These are phyloP conservation scores for Schizopygopsis malacanthus DNA, from an alignment of 2,797 vertebrate species.

Conservation along the genomic window DNA sequence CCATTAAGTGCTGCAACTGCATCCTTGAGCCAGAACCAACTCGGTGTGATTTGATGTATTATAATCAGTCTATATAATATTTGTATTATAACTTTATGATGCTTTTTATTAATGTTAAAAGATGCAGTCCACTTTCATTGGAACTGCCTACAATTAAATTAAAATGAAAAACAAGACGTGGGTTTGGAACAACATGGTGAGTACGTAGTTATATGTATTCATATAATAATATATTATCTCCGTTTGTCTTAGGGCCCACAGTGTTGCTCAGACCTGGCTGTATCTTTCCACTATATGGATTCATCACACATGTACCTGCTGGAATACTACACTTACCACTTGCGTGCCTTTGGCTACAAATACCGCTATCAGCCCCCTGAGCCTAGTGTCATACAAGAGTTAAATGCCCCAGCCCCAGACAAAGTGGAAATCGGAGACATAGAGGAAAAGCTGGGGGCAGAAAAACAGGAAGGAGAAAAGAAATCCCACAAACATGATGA, in stretches of 20 bases:
- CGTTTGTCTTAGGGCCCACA: conserved; percentile 72
- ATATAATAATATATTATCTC: background rate
- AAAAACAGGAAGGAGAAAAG: conserved; percentile 50
- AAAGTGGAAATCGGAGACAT: conserved; percentile 26
- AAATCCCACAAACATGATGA: conserved; percentile 47
- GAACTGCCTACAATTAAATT: background rate
- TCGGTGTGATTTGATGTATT: background rate
- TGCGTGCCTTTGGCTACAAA: conserved; percentile 79
- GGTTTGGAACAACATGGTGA: background rate
- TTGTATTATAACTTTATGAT: background rate
- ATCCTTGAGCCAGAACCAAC: background rate
- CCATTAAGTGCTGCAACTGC: background rate
- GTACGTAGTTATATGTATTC: background rate
- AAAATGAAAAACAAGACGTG: background rate
- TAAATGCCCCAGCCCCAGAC: conserved; percentile 33
- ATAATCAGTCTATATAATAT: background rate
- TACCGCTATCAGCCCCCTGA: conserved; percentile 76
- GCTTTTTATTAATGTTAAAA: background rate
- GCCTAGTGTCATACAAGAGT: conserved; percentile 45
- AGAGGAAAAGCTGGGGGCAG: conserved; percentile 45
- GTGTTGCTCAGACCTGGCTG: conserved; percentile 81
- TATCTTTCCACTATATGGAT: conserved; percentile 84
- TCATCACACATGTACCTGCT: conserved; percentile 73
- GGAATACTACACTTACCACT: conserved; percentile 82
- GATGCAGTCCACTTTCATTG: background rate